Percentiles rank a stretch among this genome's conserved stretches.
phyloP scores from a whole-genome alignment of 2,113 vertebrate species.

The Emberiza fucata region DNA sequence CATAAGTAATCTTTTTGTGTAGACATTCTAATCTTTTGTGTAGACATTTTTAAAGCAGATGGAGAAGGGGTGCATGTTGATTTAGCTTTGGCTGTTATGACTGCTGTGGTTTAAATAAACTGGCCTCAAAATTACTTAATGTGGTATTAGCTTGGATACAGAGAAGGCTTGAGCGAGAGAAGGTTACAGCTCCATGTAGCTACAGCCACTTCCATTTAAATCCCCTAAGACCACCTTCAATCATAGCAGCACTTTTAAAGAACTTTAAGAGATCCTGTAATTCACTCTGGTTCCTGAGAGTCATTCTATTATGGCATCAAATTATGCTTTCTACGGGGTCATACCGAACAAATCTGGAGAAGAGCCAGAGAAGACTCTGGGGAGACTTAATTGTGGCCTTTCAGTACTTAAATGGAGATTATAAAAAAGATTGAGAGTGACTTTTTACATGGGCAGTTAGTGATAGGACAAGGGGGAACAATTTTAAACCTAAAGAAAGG shows the following conservation, averaged over 20 bases:
- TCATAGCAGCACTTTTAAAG: background rate
- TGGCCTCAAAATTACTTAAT: background rate
- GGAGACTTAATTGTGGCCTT: background rate
- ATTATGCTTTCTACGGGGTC: background rate
- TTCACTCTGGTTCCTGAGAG: background rate
- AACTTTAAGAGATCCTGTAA: background rate
- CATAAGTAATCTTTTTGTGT: background rate
- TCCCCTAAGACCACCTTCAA: background rate
- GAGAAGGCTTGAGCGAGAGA: background rate
- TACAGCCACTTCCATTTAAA: background rate
- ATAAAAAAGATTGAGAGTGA: rapidly evolving
- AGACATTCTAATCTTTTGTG: slow-evolving; percentile 12
- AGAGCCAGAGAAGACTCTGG: background rate
- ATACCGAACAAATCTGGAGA: background rate
- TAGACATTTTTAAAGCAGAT: background rate
- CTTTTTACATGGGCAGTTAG: background rate
- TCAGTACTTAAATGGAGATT: background rate
- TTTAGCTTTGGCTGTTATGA: slow-evolving; percentile 5
- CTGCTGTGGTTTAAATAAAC: slow-evolving; percentile 15
- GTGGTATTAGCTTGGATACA: background rate
- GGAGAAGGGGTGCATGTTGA: background rate
- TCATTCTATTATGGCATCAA: background rate
- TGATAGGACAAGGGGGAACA: background rate
- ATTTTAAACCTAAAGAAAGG: background rate
- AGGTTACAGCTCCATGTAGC: background rate